A percentile compares a stretch with the other conserved stretches of the same genome.
These are phyloP conservation scores for Lamellibrachia satsuma DNA, from an alignment of 2,888 invertebrate genomes.

Conservation along the genomic window DNA sequence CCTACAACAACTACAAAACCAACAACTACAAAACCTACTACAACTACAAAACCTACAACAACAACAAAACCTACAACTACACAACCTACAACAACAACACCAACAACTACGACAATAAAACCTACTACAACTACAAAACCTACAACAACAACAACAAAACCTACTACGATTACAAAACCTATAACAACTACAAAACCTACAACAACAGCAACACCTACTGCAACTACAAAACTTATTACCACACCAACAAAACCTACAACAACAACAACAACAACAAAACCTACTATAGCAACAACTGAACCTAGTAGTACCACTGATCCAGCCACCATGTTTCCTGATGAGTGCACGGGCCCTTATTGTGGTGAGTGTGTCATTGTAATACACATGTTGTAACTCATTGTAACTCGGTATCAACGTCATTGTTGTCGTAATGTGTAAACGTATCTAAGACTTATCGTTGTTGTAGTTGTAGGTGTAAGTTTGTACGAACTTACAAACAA, in stretches of 20 bases:
- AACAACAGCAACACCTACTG: not conserved
- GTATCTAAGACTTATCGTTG: not conserved
- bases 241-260: not conserved
- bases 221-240: not conserved
- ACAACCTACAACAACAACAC: no score
- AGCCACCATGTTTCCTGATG: not conserved
- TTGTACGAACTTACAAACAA: not conserved
- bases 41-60: not conserved
- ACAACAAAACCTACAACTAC: not conserved
- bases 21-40: not conserved
- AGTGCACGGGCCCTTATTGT: not conserved
- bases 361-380: not conserved
- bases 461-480: not conserved
- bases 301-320: not conserved
- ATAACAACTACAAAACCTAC: not conserved
- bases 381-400: no score
- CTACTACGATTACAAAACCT: no score
- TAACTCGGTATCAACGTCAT: not conserved
- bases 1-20: not conserved
- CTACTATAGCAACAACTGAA: not conserved
- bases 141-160: no score
- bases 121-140: no score
- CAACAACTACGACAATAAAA: no score
- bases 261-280: slow-evolving; percentile 5
- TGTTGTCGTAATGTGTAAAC: not conserved